These are phyloP conservation scores for Camponotus fellah DNA, from an alignment of 2,888 invertebrate genomes.

Conservation along the genomic window DNA sequence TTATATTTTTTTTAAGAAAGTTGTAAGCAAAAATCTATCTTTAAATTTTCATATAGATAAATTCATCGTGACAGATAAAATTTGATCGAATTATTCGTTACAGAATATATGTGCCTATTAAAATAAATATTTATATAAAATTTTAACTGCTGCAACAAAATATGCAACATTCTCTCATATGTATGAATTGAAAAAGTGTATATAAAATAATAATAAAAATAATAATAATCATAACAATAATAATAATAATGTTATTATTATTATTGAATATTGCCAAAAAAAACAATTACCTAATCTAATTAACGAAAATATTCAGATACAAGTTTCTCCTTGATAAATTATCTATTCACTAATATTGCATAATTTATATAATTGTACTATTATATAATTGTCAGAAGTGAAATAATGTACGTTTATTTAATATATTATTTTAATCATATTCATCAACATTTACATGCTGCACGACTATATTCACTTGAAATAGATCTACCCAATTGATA, in stretches of 20 bases:
- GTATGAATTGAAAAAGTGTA: background rate
- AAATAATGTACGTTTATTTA: background rate
- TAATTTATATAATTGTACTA: too few relatives aligned
- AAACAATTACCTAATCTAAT: background rate
- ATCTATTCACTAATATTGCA: background rate
- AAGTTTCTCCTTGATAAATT: background rate
- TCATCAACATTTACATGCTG: background rate
- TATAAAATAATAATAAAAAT: background rate
- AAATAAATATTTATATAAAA: background rate
- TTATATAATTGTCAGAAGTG: background rate
- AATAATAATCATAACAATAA: background rate
- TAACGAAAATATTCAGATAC: background rate
- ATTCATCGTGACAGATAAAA: too few relatives aligned
- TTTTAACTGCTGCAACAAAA: background rate
- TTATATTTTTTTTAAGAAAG: background rate
- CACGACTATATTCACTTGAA: background rate
- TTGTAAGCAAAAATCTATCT: background rate
- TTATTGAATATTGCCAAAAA: background rate
- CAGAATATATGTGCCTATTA: background rate
- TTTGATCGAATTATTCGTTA: background rate
- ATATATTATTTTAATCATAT: background rate
- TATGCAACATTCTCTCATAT: background rate
- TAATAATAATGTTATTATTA: background rate
- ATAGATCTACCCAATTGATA: background rate
- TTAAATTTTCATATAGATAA: background rate